phyloP scores from a whole-genome alignment of 2,113 vertebrate species.

The Stegastes partitus region DNA sequence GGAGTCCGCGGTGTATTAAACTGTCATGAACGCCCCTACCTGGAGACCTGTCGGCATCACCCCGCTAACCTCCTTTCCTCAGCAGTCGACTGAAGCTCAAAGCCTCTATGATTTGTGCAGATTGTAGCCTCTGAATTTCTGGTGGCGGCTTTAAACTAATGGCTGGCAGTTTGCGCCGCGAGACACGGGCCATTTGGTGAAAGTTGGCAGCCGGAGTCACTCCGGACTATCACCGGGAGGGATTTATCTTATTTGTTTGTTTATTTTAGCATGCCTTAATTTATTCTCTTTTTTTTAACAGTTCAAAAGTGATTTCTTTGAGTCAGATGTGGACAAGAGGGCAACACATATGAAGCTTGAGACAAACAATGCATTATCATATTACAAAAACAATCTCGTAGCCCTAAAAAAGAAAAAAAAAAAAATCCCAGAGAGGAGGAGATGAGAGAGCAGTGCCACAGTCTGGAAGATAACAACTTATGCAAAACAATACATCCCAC shows the following conservation, averaged over 20 bases:
- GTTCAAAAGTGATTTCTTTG: constrained; percentile 25
- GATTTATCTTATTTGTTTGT: background rate
- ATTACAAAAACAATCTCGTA: constrained; percentile 64
- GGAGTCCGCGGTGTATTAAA: constrained; percentile 5
- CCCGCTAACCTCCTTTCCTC: constrained; percentile 4
- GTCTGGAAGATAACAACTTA: constrained; percentile 68
- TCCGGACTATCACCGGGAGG: constrained; percentile 3
- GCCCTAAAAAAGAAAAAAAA: constrained; percentile 45
- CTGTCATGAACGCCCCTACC: background rate
- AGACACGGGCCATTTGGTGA: constrained; percentile 31
- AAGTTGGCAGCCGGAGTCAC: constrained; percentile 36
- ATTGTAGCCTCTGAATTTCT: constrained; percentile 19
- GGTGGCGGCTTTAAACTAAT: constrained; percentile 46
- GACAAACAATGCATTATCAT: constrained; percentile 72
- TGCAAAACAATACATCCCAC: constrained; percentile 75
- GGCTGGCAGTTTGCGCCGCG: constrained; percentile 7
- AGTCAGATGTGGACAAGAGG: constrained; percentile 58
- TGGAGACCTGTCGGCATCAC: constrained; percentile 4
- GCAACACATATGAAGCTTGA: constrained; percentile 57
- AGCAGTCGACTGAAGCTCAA: constrained; percentile 22
- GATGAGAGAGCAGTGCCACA: constrained; percentile 56
- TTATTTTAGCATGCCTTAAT: constrained; percentile 28
- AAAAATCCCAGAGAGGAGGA: constrained; percentile 29
- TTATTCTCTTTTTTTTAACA: constrained; percentile 9
- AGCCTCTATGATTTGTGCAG: constrained; percentile 38